phyloP scores from a whole-genome alignment of 2,113 vertebrate genomes.

The Aix galericulata region DNA sequence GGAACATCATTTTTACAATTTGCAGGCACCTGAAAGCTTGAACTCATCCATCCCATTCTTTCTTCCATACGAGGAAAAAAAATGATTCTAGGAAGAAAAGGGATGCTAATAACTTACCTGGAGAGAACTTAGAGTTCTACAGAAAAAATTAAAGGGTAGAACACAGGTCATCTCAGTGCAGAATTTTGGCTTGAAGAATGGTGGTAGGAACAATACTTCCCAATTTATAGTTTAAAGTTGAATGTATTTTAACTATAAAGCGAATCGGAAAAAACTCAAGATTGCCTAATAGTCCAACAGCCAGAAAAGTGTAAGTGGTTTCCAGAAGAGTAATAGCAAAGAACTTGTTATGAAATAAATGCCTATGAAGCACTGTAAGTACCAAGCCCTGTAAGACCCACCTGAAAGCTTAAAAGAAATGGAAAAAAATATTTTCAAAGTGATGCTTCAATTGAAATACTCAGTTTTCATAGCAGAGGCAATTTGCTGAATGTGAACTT shows the following conservation, averaged over 20 bases:
- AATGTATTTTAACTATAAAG: neutral
- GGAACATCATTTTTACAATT: neutral
- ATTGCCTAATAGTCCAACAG: neutral
- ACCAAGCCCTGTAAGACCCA: neutral
- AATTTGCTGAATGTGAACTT: neutral
- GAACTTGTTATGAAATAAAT: neutral
- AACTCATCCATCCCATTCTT: neutral
- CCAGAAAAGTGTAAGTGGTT: neutral
- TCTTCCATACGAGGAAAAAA: neutral
- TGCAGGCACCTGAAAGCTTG: neutral
- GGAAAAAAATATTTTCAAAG: neutral
- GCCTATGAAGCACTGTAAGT: neutral
- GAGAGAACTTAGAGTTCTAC: neutral
- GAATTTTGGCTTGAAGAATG: neutral
- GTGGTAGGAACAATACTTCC: neutral
- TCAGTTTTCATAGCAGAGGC: neutral
- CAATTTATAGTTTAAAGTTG: neutral
- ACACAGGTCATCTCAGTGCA: neutral
- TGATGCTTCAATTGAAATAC: neutral
- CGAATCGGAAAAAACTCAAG: neutral
- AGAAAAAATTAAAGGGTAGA: neutral
- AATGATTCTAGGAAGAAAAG: neutral
- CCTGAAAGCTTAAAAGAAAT: neutral
- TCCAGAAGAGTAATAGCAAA: neutral
- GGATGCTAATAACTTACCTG: constrained; percentile 28